Conservation (phyloP, 1,140 invertebrate species). For the Lucilia cuprina region DNA sequence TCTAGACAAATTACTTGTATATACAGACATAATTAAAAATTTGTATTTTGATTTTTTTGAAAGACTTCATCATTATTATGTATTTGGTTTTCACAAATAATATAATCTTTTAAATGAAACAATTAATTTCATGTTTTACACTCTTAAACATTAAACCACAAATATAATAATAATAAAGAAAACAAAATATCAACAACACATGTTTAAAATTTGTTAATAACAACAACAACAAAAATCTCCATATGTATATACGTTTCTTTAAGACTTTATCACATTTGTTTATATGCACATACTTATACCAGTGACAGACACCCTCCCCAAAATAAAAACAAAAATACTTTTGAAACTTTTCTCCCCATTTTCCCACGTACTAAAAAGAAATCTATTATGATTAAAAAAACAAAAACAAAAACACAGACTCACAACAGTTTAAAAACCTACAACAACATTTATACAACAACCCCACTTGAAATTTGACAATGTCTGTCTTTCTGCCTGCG, state of each 20-base stretch:
- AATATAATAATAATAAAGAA: background rate
- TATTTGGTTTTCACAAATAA: background rate
- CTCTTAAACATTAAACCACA: background rate
- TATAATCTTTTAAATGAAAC: background rate
- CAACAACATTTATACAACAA: background rate
- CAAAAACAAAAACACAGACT: background rate
- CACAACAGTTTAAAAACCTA: background rate
- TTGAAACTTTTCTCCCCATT: conserved; percentile 18
- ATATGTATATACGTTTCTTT: background rate
- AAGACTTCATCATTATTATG: too few relatives aligned
- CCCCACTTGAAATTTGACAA: conserved; percentile 21
- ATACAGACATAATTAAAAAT: too few relatives aligned
- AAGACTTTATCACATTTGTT: background rate
- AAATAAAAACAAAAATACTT: background rate
- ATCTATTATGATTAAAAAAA: background rate
- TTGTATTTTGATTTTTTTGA: too few relatives aligned
- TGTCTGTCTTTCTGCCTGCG: too few relatives aligned
- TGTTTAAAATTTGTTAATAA: conserved; percentile 26
- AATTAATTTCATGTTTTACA: background rate
- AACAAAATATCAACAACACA: conserved; percentile 25
- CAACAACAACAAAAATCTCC: background rate
- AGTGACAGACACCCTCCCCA: background rate
- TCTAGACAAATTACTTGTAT: too few relatives aligned
- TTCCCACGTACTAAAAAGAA: conserved; percentile 23
- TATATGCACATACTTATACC: background rate